phyloP scores from a whole-genome alignment of 2,113 vertebrate genomes.

The Hyla sarda region DNA sequence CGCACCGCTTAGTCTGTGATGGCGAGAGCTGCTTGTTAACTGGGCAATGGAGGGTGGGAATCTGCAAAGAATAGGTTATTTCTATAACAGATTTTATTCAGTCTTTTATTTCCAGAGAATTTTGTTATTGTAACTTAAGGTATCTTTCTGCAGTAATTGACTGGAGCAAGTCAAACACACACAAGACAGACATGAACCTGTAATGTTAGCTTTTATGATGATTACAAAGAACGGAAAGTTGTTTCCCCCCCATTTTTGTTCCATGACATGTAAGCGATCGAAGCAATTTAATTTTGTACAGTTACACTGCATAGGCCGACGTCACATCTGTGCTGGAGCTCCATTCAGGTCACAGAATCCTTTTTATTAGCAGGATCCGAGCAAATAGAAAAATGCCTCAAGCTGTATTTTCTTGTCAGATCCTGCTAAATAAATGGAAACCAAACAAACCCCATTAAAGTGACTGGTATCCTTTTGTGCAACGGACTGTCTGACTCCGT shows the following conservation, averaged over 20 bases:
- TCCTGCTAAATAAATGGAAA: too few relatives aligned
- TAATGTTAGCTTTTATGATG: slow-evolving; percentile 74
- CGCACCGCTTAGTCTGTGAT: slow-evolving; percentile 73
- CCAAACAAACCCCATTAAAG: too few relatives aligned
- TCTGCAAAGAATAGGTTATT: slow-evolving; percentile 85
- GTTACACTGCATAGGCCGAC: slow-evolving; percentile 69
- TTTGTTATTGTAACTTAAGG: slow-evolving; percentile 94
- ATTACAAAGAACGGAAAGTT: slow-evolving; percentile 74
- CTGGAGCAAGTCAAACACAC: slow-evolving; percentile 79
- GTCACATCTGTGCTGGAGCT: too few relatives aligned
- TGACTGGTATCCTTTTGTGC: too few relatives aligned
- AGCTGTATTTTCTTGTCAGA: too few relatives aligned
- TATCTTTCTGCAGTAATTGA: slow-evolving; percentile 90
- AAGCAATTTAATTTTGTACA: slow-evolving; percentile 78
- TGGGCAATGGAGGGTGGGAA: slow-evolving; percentile 75
- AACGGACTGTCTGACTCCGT: too few relatives aligned
- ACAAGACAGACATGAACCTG: slow-evolving; percentile 70
- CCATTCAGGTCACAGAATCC: too few relatives aligned
- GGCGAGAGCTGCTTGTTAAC: slow-evolving; percentile 83
- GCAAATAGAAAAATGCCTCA: too few relatives aligned
- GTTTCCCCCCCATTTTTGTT: slow-evolving; percentile 70
- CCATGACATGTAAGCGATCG: slow-evolving; percentile 71
- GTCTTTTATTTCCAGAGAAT: slow-evolving; percentile 90
- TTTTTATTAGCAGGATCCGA: too few relatives aligned
- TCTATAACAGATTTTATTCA: slow-evolving; percentile 97